Evolutionary conservation across 2,113 vertebrate species (phyloP), one percentile per base, ranked within the genome.

Genomic region (Cottus gobio): DNA sequence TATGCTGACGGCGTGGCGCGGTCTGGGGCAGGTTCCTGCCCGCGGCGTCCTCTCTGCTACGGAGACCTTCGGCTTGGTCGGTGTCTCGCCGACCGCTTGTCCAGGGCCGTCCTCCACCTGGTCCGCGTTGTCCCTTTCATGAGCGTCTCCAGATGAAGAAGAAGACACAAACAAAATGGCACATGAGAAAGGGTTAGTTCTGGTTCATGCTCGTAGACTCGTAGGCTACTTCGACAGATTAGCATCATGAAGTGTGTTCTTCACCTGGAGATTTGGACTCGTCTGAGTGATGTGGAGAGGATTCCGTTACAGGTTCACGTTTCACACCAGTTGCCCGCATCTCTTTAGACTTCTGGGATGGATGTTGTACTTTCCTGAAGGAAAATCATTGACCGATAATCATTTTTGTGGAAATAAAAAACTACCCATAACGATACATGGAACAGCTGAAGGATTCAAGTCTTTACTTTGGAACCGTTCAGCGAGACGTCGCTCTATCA

Each of bases 341-440:
- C 0, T 96, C 95, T 20, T 95, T 96, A 26, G 93, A 94, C 20
- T 93, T 91, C 84, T 96, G 95, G 75, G 96, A 95, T 95, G 93
- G 69, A 48, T 61, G 79, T 46, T 79, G 94, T 73, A 97, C 96
- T 84, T 98, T 99, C 89, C 98, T 99, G 82, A 13, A 20, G 7
- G 1, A 60, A 63, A 52, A 63, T 4, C 54, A 75, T 20, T n/a
- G 0, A 34, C 7, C 52, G 10, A 63, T 24, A 44, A 42, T 42
- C 39, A 42, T 42, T 42, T 42, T 42, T 42, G 10, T 13, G 39
- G 39, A 31, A 13, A 3, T 34, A n/a, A 24, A 69, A 52, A 61
- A 61, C 7, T 30, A 30, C 7, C 20, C 24, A 20, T 56, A 42
- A 7, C 24, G 11, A 61, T 6, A 6, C 26, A 8, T 57, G 7